Base-by-base conservation (phyloP, 2,888 invertebrate species). In the Chaitophorus viminalis region DNA sequence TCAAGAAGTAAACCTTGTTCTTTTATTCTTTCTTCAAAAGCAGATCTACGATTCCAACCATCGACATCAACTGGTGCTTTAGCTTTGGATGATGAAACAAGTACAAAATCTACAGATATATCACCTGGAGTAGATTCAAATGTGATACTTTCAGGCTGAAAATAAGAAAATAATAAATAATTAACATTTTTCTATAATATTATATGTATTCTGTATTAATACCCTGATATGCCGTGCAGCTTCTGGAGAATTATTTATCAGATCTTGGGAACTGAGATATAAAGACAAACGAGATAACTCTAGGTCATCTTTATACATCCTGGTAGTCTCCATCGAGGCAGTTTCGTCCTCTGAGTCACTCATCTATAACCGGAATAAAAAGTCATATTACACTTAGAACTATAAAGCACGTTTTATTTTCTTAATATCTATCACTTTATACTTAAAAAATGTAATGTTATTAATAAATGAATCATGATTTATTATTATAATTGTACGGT, bases 1-100 rank as follows among this genome's bases (percentile, higher is more conserved):
- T 89, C 89, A 6, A 89, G 77, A 46, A 87, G 85, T 65, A 89
- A 81, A n/a, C 89, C 89, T 89, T 89, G 87, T 68, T 88, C 88
- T 21, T 87, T 82, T n/a, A 89, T 87, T 68, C 88, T 77, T 77
- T 89, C 88, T 85, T 89, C 89, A 74, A 89, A 89, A 25, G 85
- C 77, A 52, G 84, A 75, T 88, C 89, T 89, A 31, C 87, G 87
- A 54, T 89, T 89, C 79, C 86, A 86, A n/a, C 87, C 83, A 60
- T 87, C 83, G 29, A 76, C 68, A 60, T 89, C 89, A 31, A 82
- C 85, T 31, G 79, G 87, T 65, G 87, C 79, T 81, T 46, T 79
- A 8, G 87, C 87, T 75, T 87, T 87, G 17, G 87, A 79, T n/a
- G 79, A 31, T 54, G 88, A 82, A 39, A 89, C 89, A 31, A 89